Base-by-base conservation (phyloP, 2,113 vertebrate genomes). In the Riparia riparia region DNA sequence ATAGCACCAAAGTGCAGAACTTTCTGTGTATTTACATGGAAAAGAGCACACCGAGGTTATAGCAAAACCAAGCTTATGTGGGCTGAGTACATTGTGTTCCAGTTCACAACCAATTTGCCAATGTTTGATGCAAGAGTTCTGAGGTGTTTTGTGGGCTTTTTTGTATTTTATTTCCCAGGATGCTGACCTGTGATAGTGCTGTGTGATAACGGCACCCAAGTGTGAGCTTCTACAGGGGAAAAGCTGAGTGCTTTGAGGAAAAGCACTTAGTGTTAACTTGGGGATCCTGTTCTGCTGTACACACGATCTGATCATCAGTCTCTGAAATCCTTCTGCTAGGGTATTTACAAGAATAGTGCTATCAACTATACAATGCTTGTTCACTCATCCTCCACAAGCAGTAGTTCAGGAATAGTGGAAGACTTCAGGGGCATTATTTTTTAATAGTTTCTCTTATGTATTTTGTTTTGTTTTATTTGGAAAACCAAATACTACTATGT, bases 231-330 rank as follows among this genome's bases (percentile, higher is more conserved):
- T 61, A 37, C 66, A 73, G 51, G 71, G 58, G 32, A 74, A 87
- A 79, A 90, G 42, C 66, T 85, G 91, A 88, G 37, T 90, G 66
- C 90, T 93, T 72, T 86, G 54, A 71, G 63, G 29, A 87, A 91
- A 60, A 44, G 21, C 84, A 51, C 54, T 96, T 82, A 44, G 32
- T 80, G 54, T 89, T 82, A 50, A 53, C 58, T 76, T 73, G 84
- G 73, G 28, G 76, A 86, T 93, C 89, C 42, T 83, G 10, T 80
- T 95, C 64, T 78, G 34, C 71, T 66, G 16, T 58, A 58, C 69
- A 66, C 0, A 2, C 58, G 44, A 37, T 79, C 61, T 69, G 79
- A 78, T 58, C 5, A 6, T 47, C 80, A n/a, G 34, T 15, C 47
- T 82, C 86, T 54, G 79, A 95, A 81, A 95, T 29, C 60, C 44